Conservation (phyloP, 1,140 invertebrate genomes). For the Heterodera carotae region DNA sequence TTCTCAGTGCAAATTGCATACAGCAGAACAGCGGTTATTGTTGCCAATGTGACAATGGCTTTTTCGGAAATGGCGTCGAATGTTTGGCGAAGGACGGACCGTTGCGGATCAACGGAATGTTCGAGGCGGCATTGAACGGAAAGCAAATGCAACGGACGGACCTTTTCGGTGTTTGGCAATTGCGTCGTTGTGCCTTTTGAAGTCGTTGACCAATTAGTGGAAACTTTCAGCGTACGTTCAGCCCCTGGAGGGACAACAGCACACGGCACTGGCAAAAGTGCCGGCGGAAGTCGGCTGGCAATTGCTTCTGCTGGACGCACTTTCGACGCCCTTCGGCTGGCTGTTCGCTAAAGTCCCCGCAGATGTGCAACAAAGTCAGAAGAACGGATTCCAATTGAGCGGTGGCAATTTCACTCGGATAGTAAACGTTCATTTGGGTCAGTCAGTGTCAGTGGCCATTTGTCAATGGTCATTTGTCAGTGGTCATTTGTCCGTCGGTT, state of each 20-base stretch:
- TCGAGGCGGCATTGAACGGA: constrained; percentile 80
- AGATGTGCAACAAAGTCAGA: not conserved
- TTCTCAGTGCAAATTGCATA: constrained; percentile 13
- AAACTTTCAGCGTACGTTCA: constrained; percentile 75
- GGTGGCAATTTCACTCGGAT: constrained; percentile 33
- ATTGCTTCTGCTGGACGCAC: constrained; percentile 77
- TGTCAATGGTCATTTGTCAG: not conserved
- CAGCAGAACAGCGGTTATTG: constrained; percentile 77
- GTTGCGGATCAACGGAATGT: constrained; percentile 80
- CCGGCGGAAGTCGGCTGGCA: constrained; percentile 76
- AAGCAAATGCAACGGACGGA: constrained; percentile 76
- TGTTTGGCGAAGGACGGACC: constrained; percentile 71
- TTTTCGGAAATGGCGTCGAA: constrained; percentile 84
- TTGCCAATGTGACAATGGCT: constrained; percentile 79
- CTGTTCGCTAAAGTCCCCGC: constrained; percentile 75
- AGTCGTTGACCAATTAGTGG: not conserved
- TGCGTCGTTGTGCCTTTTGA: too few species aligned
- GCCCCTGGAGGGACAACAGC: constrained; percentile 81
- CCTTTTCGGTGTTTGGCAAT: constrained; percentile 74
- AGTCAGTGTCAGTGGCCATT: constrained; percentile 10
- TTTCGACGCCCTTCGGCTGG: constrained; percentile 84
- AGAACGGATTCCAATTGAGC: constrained; percentile 51
- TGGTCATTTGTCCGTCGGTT: constrained; percentile 18
- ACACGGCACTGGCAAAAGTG: constrained; percentile 83
- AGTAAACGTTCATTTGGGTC: constrained; percentile 26